Evolutionary conservation across 2,797 vertebrate genomes (phyloP).

Genomic region (Syngnathus acus): DNA sequence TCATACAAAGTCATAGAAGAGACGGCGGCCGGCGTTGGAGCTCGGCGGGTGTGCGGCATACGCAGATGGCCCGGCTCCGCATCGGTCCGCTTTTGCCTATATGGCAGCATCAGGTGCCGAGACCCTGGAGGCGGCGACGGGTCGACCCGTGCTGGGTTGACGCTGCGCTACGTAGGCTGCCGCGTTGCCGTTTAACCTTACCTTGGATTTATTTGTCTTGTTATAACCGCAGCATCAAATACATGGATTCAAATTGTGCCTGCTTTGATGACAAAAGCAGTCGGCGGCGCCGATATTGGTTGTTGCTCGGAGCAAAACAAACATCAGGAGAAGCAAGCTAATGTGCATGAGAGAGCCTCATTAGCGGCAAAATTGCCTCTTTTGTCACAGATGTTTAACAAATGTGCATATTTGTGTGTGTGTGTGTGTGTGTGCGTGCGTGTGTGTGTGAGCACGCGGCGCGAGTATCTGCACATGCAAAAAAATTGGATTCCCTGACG

Average conservation of each 20-base stretch:
- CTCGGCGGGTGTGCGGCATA: not conserved
- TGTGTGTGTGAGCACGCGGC: not conserved
- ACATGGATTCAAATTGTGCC: too few relatives aligned
- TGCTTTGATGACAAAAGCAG: not conserved
- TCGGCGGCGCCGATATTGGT: not conserved
- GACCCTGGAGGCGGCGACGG: too few relatives aligned
- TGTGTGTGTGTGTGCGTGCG: too few relatives aligned
- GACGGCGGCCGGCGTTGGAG: not conserved
- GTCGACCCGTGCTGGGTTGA: too few relatives aligned
- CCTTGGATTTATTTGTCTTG: too few relatives aligned
- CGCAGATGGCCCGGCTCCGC: not conserved
- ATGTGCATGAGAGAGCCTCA: not conserved
- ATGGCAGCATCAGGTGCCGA: not conserved
- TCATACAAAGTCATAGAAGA: not conserved
- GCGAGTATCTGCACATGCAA: not conserved
- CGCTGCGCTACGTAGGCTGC: too few relatives aligned
- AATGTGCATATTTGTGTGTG: not conserved
- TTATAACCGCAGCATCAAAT: too few relatives aligned
- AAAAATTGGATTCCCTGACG: not conserved
- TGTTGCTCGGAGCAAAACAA: not conserved
- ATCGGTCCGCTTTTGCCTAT: conserved; percentile 6
- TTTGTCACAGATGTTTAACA: not conserved
- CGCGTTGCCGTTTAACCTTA: too few relatives aligned
- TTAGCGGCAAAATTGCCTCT: not conserved
- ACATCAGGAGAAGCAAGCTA: not conserved